Base-by-base conservation (phyloP, 1,140 invertebrate genomes). In the Ectropis grisescens region DNA sequence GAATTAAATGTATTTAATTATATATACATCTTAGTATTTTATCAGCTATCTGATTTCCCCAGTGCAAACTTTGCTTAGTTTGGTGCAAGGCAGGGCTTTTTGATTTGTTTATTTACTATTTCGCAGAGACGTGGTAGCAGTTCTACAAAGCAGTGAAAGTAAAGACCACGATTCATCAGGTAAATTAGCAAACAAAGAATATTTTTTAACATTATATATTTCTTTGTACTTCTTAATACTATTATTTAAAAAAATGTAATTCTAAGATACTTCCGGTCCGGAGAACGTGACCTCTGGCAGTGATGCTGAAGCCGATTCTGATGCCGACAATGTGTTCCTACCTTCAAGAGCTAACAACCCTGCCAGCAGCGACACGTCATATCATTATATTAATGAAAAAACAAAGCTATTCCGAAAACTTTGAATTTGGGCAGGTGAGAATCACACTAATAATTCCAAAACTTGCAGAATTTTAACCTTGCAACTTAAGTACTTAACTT, bases 241-340 rank as follows among this genome's bases (percentile, higher is more conserved):
- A n/a, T n/a, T n/a, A n/a, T n/a, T n/a, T n/a, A n/a, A n/a, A n/a
- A n/a, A n/a, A n/a, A n/a, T n/a, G n/a, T n/a, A n/a, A n/a, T n/a
- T n/a, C n/a, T n/a, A n/a, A 83, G 82, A 83, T 47, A 83, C 82
- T 28, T 83, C 82, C 1, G 82, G 82, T 4, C 82, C 82, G 27
- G 82, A 83, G 33, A 82, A 83, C 25, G 23, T 66, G 11, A 78
- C 66, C 16, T 79, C 76, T 2, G 82, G 67, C 8, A 82, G 79
- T 28, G 82, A 83, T 12, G 78, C 64, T 9, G 82, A 83, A 56
- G 70, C 61, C 1, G 80, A 83, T 48, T 83, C 82, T 0, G 82
- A 83, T 37, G 76, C 69, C 0, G 82, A 83, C 29, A 82, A 82
- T 31, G 82, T 83, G 2, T 83, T 83, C 26, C 49, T 83, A 5